A percentile compares a stretch with the other conserved stretches of the same genome.
These are phyloP conservation scores for Tipula helvola DNA, from an alignment of 2,888 invertebrate genomes.

Conservation along the genomic window DNA sequence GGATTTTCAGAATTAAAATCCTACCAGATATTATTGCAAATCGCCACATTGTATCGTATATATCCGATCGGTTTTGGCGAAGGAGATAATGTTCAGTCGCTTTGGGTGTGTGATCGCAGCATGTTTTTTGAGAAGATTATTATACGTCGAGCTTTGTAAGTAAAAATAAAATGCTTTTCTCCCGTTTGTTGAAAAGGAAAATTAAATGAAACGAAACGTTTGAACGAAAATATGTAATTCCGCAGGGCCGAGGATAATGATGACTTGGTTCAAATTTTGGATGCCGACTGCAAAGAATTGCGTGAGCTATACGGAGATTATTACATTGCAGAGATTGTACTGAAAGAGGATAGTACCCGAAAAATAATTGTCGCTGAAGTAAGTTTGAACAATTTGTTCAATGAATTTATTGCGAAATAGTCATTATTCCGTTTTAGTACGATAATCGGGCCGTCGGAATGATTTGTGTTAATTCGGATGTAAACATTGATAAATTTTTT, in stretches of 20 bases:
- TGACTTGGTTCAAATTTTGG: slow-evolving; percentile 50
- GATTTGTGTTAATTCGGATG: slow-evolving; percentile 44
- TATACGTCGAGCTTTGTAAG: slow-evolving; percentile 44
- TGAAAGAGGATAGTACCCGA: slow-evolving; percentile 29
- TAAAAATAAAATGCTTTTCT: not conserved
- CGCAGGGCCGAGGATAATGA: slow-evolving; percentile 67
- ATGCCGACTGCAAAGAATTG: slow-evolving; percentile 39
- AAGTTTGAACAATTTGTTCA: slow-evolving; percentile 15
- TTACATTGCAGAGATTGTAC: slow-evolving; percentile 54
- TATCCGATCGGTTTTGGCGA: slow-evolving; percentile 10
- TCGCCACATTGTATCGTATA: slow-evolving; percentile 10
- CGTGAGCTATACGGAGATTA: slow-evolving; percentile 47
- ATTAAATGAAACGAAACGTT: not conserved
- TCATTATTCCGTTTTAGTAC: slow-evolving; percentile 24
- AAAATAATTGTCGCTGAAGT: slow-evolving; percentile 52
- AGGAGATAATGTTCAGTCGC: slow-evolving; percentile 18
- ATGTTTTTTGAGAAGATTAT: slow-evolving; percentile 36
- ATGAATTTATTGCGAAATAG: not conserved
- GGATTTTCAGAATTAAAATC: slow-evolving; percentile 6
- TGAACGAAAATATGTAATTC: slow-evolving; percentile 13
- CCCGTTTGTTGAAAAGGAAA: not conserved
- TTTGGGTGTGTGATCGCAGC: slow-evolving; percentile 30
- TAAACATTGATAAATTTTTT: slow-evolving; percentile 46
- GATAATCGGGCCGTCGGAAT: slow-evolving; percentile 44
- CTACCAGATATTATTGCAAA: not conserved